phyloP scores from a whole-genome alignment of 2,113 vertebrate genomes.

The Uria aalge region DNA sequence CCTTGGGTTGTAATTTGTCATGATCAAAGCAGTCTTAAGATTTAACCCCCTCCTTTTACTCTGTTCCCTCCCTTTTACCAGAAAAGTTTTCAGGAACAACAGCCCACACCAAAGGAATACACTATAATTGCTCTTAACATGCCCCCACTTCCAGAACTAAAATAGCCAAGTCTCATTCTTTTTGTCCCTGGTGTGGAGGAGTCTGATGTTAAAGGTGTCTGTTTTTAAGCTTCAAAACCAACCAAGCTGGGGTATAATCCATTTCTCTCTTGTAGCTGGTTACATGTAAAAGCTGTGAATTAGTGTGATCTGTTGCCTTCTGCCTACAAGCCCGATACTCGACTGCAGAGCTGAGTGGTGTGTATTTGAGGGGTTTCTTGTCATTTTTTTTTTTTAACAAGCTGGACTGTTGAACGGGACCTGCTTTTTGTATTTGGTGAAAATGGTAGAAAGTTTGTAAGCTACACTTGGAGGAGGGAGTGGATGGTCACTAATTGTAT shows the following conservation, averaged over 20 bases:
- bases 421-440: conserved; percentile 65
- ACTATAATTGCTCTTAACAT: not conserved
- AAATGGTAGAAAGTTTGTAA: conserved; percentile 48
- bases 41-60: not conserved
- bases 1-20: not conserved
- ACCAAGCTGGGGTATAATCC: not conserved
- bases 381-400: conserved; percentile 51
- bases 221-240: not conserved
- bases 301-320: conserved; percentile 13
- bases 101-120: conserved; percentile 50
- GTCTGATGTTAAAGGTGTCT: not conserved
- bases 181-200: not conserved
- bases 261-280: conserved; percentile 36
- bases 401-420: conserved; percentile 77
- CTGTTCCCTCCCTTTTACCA: not conserved
- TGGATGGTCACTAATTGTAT: conserved; percentile 67
- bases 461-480: conserved; percentile 56
- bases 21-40: not conserved
- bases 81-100: not conserved
- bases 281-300: conserved; percentile 76
- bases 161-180: not conserved
- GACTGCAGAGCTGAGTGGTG: not conserved
- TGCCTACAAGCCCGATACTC: conserved; percentile 15
- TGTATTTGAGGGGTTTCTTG: not conserved
- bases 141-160: not conserved